Conservation (phyloP, 2,888 invertebrate genomes). For the Cephus pulcher region DNA sequence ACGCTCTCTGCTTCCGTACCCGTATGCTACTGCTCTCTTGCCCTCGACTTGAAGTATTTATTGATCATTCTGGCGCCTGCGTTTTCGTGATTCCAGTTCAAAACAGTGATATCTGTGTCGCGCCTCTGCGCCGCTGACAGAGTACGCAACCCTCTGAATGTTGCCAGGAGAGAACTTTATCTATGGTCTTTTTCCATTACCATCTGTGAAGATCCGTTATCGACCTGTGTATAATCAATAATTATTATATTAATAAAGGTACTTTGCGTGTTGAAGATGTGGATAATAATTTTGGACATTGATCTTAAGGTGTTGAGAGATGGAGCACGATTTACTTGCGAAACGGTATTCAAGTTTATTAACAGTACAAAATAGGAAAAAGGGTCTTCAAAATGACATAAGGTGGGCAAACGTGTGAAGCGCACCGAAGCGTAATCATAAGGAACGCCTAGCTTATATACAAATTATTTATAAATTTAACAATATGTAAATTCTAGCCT, state of each 20-base stretch:
- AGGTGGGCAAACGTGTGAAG: not conserved
- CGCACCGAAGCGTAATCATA: constrained; percentile 23
- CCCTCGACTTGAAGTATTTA: constrained; percentile 59
- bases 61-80: constrained; percentile 64
- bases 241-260: too few species aligned
- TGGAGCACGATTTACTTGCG: not conserved
- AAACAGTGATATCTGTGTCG: too few species aligned
- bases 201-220: too few species aligned
- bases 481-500: constrained; percentile 27
- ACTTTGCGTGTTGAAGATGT: too few species aligned
- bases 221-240: too few species aligned
- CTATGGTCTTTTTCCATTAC: too few species aligned
- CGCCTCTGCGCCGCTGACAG: too few species aligned
- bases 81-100: constrained; percentile 24
- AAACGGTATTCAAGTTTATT: constrained; percentile 51
- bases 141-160: too few species aligned
- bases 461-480: constrained; percentile 10
- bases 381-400: constrained; percentile 1
- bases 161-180: too few species aligned
- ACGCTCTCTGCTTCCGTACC: constrained; percentile 55
- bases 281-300: too few species aligned
- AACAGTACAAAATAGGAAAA: constrained; percentile 49
- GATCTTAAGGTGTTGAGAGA: constrained; percentile 20
- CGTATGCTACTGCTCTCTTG: constrained; percentile 62
- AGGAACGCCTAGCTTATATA: constrained; percentile 27